Evolutionary conservation across 2,888 invertebrate species (phyloP).

Genomic region (Pinctada fucata): DNA sequence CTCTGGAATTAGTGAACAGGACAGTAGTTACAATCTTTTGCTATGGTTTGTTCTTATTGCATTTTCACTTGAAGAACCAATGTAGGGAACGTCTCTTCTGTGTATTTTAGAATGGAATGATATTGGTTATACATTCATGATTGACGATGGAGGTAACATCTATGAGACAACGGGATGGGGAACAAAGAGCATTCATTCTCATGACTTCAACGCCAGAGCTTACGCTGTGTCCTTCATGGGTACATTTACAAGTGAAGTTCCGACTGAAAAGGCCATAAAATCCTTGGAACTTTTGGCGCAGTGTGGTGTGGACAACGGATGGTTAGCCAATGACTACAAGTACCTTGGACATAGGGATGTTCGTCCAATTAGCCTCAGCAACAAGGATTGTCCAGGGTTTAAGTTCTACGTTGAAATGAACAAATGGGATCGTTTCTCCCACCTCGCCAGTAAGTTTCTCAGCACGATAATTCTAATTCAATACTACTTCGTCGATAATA

Average conservation of each 20-base stretch:
- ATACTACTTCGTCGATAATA: too few species aligned
- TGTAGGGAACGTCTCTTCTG: too few species aligned
- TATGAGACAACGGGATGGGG: background rate
- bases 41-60: too few species aligned
- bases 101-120: background rate
- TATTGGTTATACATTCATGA: background rate
- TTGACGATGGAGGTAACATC: background rate
- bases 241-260: background rate
- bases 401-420: background rate
- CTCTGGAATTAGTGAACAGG: too few species aligned
- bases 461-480: background rate
- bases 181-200: background rate
- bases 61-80: too few species aligned
- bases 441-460: background rate
- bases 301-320: background rate
- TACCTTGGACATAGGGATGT: slow-evolving; percentile 1
- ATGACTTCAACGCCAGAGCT: background rate
- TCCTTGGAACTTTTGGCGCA: background rate
- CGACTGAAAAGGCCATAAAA: background rate
- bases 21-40: too few species aligned
- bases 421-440: background rate
- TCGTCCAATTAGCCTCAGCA: background rate
- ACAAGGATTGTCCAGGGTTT: background rate
- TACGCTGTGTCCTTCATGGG: background rate
- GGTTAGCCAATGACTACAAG: background rate